A percentile compares a stretch with the other conserved stretches of the same genome.
phyloP scores from a whole-genome alignment of 2,797 vertebrate species.

The Microchirus variegatus region DNA sequence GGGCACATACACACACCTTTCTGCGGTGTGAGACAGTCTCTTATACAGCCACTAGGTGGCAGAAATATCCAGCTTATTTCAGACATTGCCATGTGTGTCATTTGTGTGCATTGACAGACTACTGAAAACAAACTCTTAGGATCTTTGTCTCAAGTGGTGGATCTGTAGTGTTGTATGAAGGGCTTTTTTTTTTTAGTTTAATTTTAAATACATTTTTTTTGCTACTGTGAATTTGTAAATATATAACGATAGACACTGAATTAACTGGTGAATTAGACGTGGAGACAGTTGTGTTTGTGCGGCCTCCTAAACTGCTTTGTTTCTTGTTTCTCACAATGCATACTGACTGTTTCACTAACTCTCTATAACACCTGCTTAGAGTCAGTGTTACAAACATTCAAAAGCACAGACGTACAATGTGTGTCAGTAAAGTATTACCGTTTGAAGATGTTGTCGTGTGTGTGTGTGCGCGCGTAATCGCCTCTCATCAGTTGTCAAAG shows the following conservation, averaged over 20 bases:
- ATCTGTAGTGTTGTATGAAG: slow-evolving; percentile 39
- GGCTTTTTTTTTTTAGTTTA: slow-evolving; percentile 25
- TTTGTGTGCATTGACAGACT: slow-evolving; percentile 15
- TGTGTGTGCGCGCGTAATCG: slow-evolving; percentile 16
- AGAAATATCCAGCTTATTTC: slow-evolving; percentile 21
- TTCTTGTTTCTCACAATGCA: slow-evolving; percentile 8
- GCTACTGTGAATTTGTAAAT: slow-evolving; percentile 43
- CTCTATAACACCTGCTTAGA: neutral
- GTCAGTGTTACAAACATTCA: slow-evolving; percentile 35
- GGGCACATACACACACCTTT: slow-evolving; percentile 2
- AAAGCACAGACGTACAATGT: slow-evolving; percentile 59
- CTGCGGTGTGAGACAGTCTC: slow-evolving; percentile 3
- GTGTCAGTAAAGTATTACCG: slow-evolving; percentile 48
- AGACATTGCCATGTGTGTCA: slow-evolving; percentile 39
- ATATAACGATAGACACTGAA: slow-evolving; percentile 9
- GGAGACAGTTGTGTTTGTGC: slow-evolving; percentile 7
- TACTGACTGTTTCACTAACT: neutral
- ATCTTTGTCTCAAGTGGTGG: slow-evolving; percentile 10
- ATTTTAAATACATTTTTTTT: slow-evolving; percentile 22
- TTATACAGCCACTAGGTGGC: slow-evolving; percentile 47
- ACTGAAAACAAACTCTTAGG: neutral
- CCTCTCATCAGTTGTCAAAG: slow-evolving; percentile 47
- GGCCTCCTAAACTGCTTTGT: slow-evolving; percentile 26
- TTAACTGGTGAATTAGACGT: slow-evolving; percentile 4
- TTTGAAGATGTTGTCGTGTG: slow-evolving; percentile 25